Percentiles rank a stretch among this genome's conserved stretches.
Conservation (phyloP, 2,888 invertebrate species). For the Tineola bisselliella region DNA sequence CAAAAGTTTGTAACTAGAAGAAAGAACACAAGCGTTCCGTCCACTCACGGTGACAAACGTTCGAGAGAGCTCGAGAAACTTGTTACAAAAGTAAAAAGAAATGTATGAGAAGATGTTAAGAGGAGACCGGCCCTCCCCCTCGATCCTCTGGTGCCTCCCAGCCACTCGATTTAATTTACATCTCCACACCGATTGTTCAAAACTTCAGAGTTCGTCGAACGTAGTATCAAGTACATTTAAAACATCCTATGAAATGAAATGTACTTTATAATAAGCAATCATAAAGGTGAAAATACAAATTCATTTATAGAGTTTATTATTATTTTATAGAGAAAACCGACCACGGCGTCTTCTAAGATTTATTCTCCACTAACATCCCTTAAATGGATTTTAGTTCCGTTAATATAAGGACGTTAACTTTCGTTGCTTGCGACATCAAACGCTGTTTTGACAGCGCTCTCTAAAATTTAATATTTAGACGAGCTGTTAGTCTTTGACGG, state of each 20-base stretch:
- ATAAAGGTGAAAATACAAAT: not conserved
- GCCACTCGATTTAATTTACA: constrained; percentile 63
- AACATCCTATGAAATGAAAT: not conserved
- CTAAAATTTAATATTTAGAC: constrained; percentile 10
- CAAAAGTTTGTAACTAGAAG: constrained; percentile 42
- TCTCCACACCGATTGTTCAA: constrained; percentile 52
- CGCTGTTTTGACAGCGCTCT: not conserved
- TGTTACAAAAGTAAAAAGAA: constrained; percentile 60
- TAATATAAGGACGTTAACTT: constrained; percentile 36
- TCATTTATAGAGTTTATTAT: not conserved
- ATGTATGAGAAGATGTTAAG: constrained; percentile 43
- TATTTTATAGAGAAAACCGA: not conserved
- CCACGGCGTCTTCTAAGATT: constrained; percentile 39
- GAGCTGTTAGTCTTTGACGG: not conserved
- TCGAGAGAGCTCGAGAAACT: constrained; percentile 45
- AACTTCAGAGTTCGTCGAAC: constrained; percentile 55
- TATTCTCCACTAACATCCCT: constrained; percentile 51
- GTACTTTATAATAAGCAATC: not conserved
- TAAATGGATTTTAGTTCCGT: constrained; percentile 51
- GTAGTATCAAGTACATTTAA: constrained; percentile 22
- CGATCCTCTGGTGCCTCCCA: constrained; percentile 20
- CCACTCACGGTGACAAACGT: constrained; percentile 54
- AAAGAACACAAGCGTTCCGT: constrained; percentile 29
- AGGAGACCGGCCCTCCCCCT: constrained; percentile 3
- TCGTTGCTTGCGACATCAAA: constrained; percentile 19